Base-by-base conservation (phyloP, 1,140 invertebrate genomes). In the Sitobion miscanthi region DNA sequence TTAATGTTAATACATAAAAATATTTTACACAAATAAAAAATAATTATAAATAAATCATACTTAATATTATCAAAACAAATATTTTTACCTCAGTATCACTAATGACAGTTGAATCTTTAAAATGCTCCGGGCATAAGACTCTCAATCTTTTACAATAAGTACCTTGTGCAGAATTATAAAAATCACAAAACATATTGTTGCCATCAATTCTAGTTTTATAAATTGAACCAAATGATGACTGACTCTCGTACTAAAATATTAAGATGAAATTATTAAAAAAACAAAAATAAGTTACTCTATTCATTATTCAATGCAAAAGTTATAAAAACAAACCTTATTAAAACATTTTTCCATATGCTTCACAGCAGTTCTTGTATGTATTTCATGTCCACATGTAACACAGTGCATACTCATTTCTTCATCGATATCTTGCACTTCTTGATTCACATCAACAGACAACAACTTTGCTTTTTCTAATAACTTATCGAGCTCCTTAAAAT, bases 121-220 rank as follows among this genome's bases (percentile, higher is more conserved):
- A 98, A 95, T 99, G 99, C 95, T 99, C 99, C 0, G 99, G 99
- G 95, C 99, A 99, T 45, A 99, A 96, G 5, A 99, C 98, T 94
- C 98, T 96, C 30, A 99, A 95, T 89, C 99, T 95, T 95, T 99
- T 99, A 95, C 99, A 99, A 95, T 99, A 99, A 0, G 99, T 99
- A 92, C 97, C 96, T 94, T 98, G 98, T 5, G 96, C 96, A 9
- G 97, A 96, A 96, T 99, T 99, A 95, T 98, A 99, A 95, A 98
- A 98, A 95, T 99, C 99, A 95, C 99, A 99, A 95, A 99, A 99
- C 97, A 99, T 99, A 94, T 98, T 98, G 95, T 98, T 97, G 30
- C 98, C 98, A 95, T 99, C 99, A 94, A 99, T 99, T 87, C 98
- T 96, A 1, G 99, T 99, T 95, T 99, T 98, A 94, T 98, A 99